phyloP scores from a whole-genome alignment of 2,797 vertebrate species.

The Malacoraja senta region DNA sequence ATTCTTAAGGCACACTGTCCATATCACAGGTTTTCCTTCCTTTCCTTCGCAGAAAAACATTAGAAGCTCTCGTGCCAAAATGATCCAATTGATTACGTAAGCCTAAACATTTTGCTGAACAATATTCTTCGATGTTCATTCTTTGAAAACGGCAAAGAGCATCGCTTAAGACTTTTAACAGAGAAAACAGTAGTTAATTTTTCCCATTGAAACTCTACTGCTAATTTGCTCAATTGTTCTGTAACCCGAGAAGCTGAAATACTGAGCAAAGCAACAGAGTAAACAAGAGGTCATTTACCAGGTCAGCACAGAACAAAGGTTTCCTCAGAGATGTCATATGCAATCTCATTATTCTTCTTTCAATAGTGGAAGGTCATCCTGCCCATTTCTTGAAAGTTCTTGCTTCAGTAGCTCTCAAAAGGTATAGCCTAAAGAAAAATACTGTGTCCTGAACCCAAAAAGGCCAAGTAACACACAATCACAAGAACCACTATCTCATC shows the following conservation, averaged over 20 bases:
- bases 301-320: conserved; percentile 72
- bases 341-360: conserved; percentile 56
- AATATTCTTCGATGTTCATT: neutral
- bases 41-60: neutral
- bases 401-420: conserved; percentile 41
- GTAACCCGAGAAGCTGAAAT: conserved; percentile 55
- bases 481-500: neutral
- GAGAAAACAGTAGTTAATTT: conserved; percentile 28
- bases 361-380: conserved; percentile 50
- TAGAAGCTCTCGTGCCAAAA: conserved; percentile 17
- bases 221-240: conserved; percentile 45
- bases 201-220: conserved; percentile 38
- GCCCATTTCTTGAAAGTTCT: conserved; percentile 52
- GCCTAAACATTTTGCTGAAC: neutral
- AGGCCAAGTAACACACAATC: neutral
- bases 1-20: conserved; percentile 36
- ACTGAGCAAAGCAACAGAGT: conserved; percentile 61
- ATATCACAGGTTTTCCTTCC: conserved; percentile 12
- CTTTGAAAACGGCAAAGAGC: neutral
- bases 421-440: conserved; percentile 38
- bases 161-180: conserved; percentile 14
- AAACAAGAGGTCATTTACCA: conserved; percentile 70
- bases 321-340: conserved; percentile 66
- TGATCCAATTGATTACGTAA: conserved; percentile 19
- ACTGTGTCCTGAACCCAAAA: neutral